Evolutionary conservation across 2,888 invertebrate species (phyloP).

Genomic region (Sepiola atlantica): DNA sequence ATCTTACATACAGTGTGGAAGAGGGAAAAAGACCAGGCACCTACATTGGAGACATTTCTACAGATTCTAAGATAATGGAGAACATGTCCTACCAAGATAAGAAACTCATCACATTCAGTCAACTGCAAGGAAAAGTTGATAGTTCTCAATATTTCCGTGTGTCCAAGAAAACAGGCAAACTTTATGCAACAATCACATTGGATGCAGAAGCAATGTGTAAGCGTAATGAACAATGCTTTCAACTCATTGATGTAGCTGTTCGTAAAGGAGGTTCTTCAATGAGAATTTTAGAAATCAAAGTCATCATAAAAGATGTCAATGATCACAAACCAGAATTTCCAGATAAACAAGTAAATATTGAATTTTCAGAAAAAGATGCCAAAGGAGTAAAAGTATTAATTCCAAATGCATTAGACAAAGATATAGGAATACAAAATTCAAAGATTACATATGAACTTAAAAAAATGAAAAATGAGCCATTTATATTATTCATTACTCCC

Average conservation of each 20-base stretch:
- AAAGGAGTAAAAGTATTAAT: background rate
- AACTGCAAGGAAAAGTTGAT: background rate
- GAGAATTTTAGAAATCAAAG: constrained; percentile 32
- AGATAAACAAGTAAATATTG: background rate
- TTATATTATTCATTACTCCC: background rate
- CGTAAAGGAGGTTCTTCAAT: constrained; percentile 35
- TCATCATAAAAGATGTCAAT: constrained; percentile 38
- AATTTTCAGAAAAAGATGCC: background rate
- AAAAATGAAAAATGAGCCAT: background rate
- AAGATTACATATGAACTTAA: background rate
- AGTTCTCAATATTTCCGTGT: constrained; percentile 32
- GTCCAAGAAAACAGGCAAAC: background rate
- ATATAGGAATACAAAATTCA: background rate
- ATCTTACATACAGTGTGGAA: background rate
- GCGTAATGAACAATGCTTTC: constrained; percentile 23
- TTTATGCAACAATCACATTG: constrained; percentile 14
- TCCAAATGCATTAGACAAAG: constrained; percentile 36
- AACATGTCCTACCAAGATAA: background rate
- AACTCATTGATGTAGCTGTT: constrained; percentile 33
- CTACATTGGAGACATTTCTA: background rate
- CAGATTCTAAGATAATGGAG: background rate
- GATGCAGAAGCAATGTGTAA: constrained; percentile 42
- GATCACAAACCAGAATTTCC: constrained; percentile 37
- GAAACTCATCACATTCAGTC: background rate
- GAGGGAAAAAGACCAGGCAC: background rate